These are phyloP conservation scores for Diorhabda elongata DNA, from an alignment of 1,140 invertebrate genomes.

Conservation along the genomic window DNA sequence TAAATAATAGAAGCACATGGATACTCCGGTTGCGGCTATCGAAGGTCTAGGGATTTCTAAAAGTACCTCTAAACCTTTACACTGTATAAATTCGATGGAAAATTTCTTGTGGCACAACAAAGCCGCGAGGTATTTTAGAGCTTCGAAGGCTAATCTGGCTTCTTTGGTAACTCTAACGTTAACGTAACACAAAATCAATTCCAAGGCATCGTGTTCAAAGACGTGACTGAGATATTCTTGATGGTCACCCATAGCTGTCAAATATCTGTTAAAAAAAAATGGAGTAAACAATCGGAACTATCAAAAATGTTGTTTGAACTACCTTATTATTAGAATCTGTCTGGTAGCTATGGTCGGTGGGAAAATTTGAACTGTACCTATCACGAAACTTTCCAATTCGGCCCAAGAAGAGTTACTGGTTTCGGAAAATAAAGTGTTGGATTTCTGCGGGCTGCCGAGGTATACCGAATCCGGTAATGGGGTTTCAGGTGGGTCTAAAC, in stretches of 20 bases:
- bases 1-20: slow-evolving; percentile 93
- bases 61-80: slow-evolving; percentile 77
- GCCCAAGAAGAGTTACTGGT: slow-evolving; percentile 82
- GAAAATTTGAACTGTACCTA: slow-evolving; percentile 76
- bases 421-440: slow-evolving; percentile 31
- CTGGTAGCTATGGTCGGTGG: slow-evolving; percentile 81
- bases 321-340: slow-evolving; percentile 84
- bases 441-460: slow-evolving; percentile 18
- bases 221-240: slow-evolving; percentile 92
- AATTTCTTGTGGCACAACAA: slow-evolving; percentile 96
- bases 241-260: slow-evolving; percentile 94
- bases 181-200: slow-evolving; percentile 86
- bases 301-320: not conserved
- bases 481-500: not conserved
- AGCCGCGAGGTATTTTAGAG: slow-evolving; percentile 87
- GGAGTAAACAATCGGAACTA: not conserved
- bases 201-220: slow-evolving; percentile 81
- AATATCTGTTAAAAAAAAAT: slow-evolving; percentile 53
- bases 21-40: slow-evolving; percentile 91
- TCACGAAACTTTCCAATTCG: slow-evolving; percentile 82
- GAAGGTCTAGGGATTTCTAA: slow-evolving; percentile 87
- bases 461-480: not conserved
- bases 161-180: slow-evolving; percentile 84
- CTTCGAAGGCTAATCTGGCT: slow-evolving; percentile 90
- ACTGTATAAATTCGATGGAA: slow-evolving; percentile 88